These are phyloP conservation scores for Procapra przewalskii DNA, from an alignment of 2,113 vertebrate species.

Conservation along the genomic window DNA sequence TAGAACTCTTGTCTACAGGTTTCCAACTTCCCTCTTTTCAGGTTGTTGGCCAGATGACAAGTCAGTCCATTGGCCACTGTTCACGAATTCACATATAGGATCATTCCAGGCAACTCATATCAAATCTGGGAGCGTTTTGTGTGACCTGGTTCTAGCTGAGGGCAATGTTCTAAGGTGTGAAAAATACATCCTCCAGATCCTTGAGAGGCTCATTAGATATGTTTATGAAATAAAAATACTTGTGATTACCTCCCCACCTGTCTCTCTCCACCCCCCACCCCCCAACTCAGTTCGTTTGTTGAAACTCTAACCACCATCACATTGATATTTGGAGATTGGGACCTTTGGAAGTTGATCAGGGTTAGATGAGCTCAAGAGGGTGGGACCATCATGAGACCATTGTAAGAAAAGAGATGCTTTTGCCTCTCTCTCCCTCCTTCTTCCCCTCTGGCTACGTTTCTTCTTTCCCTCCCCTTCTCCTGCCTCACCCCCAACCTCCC, in stretches of 20 bases:
- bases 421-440: neutral
- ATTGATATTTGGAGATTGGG: neutral
- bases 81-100: neutral
- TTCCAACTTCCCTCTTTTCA: neutral
- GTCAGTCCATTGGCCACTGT: too few relatives aligned
- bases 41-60: neutral
- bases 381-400: neutral
- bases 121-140: neutral
- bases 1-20: neutral
- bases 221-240: neutral
- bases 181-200: neutral
- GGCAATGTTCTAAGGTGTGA: neutral
- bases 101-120: neutral
- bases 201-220: neutral
- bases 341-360: neutral
- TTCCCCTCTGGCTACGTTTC: neutral
- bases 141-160: neutral
- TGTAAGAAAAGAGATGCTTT: neutral
- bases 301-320: neutral
- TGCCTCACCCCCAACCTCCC: neutral
- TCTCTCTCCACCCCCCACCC: neutral
- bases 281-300: neutral
- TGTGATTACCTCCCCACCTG: accelerated
- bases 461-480: neutral
- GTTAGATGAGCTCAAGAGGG: neutral